Evolutionary conservation across 1,140 invertebrate genomes (phyloP).

Genomic region (Proales similis): DNA sequence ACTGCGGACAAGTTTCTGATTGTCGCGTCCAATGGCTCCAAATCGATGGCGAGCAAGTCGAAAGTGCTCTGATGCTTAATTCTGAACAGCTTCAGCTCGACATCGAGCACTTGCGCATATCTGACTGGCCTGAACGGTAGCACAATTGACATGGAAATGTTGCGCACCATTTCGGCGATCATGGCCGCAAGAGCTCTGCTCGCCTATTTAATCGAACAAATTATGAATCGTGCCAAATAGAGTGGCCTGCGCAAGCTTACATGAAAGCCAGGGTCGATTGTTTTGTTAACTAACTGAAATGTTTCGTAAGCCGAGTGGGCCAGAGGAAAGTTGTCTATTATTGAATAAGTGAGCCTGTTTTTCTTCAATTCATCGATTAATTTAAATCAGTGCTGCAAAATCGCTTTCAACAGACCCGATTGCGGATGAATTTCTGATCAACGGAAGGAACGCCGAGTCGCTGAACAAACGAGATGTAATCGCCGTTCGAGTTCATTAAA

Average conservation of each 20-base stretch:
- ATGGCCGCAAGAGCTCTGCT: neutral
- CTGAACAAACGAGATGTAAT: constrained; percentile 26
- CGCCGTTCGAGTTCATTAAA: constrained; percentile 18
- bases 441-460: constrained; percentile 12
- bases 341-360: constrained; percentile 46
- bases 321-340: constrained; percentile 47
- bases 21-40: constrained; percentile 1
- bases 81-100: neutral
- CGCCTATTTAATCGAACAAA: too few species aligned
- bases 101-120: too few species aligned
- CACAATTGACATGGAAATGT: neutral
- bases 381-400: neutral
- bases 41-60: neutral
- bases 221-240: too few species aligned
- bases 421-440: constrained; percentile 25
- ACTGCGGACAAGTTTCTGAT: constrained; percentile 10
- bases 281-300: constrained; percentile 46
- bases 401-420: neutral
- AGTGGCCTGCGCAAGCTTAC: too few species aligned
- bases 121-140: constrained; percentile 15
- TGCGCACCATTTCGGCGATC: neutral
- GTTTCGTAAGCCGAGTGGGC: constrained; percentile 55
- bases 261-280: constrained; percentile 47
- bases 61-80: too few species aligned
- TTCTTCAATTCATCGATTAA: neutral